Percentiles rank a stretch among this genome's conserved stretches.
phyloP scores from a whole-genome alignment of 2,888 invertebrate genomes.

The Venusia cambrica region DNA sequence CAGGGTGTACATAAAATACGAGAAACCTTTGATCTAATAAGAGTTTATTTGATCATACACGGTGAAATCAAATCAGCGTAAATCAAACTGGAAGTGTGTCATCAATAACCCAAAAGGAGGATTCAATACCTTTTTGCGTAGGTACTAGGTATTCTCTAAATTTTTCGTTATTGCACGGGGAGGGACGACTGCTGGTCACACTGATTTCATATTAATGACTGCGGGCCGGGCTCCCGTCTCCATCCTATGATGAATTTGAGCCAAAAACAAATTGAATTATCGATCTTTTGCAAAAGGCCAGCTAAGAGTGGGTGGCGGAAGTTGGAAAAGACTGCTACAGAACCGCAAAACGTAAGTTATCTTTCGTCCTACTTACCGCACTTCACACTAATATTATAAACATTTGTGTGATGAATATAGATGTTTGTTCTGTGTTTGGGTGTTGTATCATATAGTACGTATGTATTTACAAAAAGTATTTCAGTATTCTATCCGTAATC shows the following conservation, averaged over 20 bases:
- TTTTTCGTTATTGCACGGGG: slow-evolving; percentile 24
- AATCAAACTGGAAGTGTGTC: slow-evolving; percentile 13
- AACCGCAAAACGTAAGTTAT: too few species aligned
- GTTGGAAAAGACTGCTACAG: slow-evolving; percentile 7
- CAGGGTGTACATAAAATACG: neutral
- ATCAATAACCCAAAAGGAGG: slow-evolving; percentile 18
- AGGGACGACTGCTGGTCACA: slow-evolving; percentile 38
- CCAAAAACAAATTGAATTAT: slow-evolving; percentile 48
- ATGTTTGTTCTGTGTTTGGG: too few species aligned
- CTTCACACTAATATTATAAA: too few species aligned
- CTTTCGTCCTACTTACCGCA: too few species aligned
- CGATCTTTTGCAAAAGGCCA: slow-evolving; percentile 38
- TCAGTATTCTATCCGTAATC: too few species aligned
- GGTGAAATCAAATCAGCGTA: slow-evolving; percentile 12
- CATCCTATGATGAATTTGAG: slow-evolving; percentile 54
- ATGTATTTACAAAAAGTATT: too few species aligned
- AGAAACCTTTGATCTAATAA: neutral
- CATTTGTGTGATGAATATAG: too few species aligned
- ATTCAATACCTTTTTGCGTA: slow-evolving; percentile 12
- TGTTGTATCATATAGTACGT: too few species aligned
- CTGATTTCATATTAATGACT: slow-evolving; percentile 74
- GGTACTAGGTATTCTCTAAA: slow-evolving; percentile 16
- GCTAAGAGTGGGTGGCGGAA: slow-evolving; percentile 3
- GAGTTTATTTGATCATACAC: slow-evolving; percentile 4
- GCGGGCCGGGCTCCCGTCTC: slow-evolving; percentile 38